Evolutionary conservation across 2,888 invertebrate species (phyloP).

Genomic region (Teleogryllus oceanicus): DNA sequence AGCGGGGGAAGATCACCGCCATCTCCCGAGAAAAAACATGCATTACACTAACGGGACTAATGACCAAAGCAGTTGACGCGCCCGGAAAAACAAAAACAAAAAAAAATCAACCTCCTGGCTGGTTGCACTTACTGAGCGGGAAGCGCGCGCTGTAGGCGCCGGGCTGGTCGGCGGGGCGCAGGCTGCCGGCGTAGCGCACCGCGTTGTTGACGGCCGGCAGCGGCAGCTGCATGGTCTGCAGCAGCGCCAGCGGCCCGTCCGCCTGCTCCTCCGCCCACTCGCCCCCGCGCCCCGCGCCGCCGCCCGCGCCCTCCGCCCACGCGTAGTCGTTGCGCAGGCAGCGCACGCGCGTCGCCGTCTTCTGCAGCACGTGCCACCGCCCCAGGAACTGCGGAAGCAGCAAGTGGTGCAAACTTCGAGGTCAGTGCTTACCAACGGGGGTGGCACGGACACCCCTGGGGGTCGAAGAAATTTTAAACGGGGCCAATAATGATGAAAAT

Average conservation of each 20-base stretch:
- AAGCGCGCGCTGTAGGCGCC: neutral
- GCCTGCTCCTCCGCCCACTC: neutral
- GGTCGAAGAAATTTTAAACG: too few relatives aligned
- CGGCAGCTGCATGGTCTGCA: neutral
- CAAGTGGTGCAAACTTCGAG: neutral
- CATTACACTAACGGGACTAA: too few relatives aligned
- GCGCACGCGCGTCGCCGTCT: neutral
- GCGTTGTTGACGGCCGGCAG: neutral
- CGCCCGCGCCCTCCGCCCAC: neutral
- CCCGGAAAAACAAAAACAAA: too few relatives aligned
- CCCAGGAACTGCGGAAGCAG: neutral
- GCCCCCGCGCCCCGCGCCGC: neutral
- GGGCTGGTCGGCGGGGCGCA: neutral
- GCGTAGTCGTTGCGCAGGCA: neutral
- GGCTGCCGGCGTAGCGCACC: neutral
- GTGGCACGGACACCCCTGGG: too few relatives aligned
- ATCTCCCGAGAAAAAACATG: too few relatives aligned
- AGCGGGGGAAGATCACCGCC: too few relatives aligned
- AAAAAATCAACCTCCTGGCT: neutral
- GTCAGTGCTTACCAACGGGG: too few relatives aligned
- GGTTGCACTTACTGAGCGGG: neutral
- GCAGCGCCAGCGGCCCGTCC: neutral
- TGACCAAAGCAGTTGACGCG: too few relatives aligned
- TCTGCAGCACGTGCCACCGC: neutral
- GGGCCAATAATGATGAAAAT: too few relatives aligned